Base-by-base conservation (phyloP, 2,113 vertebrate species). In the Cephalopholis sonnerati region DNA sequence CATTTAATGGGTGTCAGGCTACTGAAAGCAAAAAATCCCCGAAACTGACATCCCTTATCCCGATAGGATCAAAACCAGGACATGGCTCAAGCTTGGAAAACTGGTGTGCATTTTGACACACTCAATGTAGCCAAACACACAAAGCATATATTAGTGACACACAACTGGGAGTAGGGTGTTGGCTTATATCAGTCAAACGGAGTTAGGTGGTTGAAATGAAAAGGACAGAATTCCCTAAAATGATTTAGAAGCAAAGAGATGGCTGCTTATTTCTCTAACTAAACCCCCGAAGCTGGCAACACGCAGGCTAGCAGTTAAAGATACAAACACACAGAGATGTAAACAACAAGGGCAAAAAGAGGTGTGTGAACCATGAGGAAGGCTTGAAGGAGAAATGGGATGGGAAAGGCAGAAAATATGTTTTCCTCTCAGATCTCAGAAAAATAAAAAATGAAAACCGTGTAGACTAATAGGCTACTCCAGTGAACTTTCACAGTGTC, bases 181-280 rank as follows among this genome's bases (percentile, higher is more conserved):
- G 16, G n/a, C 6, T 75, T 57, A 39, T 25, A 53, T n/a, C 15
- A 1, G 46, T 18, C 2, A 54, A 54, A n/a, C 9, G n/a, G 66
- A 48, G 48, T 78, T 57, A 48, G 48, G n/a, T 44, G 15, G 27
- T 16, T 20, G 44, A 50, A 62, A 74, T 86, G 73, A 41, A 81
- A 53, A 39, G 17, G n/a, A 59, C 20, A 50, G 20, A 0, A 59
- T 51, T 69, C 7, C 29, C 9, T 22, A n/a, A 51, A 50, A 57
- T 22, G 20, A 62, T 84, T 61, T 13, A 51, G 15, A 79, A 81
- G 32, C 10, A 3, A 69, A 74, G 44, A 84, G 32, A 58, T 39
- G 41, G 44, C 74, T 83, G n/a, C 41, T 58, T 27, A 68, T 82
- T 83, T 86, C 48, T 67, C 77, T 74, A 62, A 32, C 62, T 69